Percentiles rank a stretch among this genome's conserved stretches.
Conservation (phyloP, 2,113 vertebrate species). For the Burhinus oedicnemus region DNA sequence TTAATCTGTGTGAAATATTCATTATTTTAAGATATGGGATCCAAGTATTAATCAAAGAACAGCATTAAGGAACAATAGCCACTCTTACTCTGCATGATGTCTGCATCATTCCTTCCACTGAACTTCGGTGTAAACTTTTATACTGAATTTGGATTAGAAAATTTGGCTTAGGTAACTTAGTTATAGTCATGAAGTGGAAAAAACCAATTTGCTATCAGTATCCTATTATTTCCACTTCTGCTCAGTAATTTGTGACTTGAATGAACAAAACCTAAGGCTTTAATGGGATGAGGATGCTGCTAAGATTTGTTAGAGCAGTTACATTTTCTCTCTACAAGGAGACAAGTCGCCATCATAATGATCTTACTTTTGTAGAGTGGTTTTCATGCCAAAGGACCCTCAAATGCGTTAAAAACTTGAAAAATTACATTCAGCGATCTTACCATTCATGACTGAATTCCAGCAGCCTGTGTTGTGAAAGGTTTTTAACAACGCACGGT, state of each 20-base stretch:
- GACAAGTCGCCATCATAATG: not conserved
- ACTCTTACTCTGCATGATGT: constrained; percentile 14
- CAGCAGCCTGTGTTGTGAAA: not conserved
- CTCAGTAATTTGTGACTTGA: constrained; percentile 56
- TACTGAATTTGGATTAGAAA: constrained; percentile 55
- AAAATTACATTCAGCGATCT: not conserved
- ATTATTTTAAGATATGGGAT: constrained; percentile 7
- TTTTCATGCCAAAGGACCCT: not conserved
- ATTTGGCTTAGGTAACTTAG: constrained; percentile 48
- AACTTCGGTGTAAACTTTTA: constrained; percentile 31
- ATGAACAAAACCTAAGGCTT: constrained; percentile 50
- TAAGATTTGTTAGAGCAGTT: constrained; percentile 11
- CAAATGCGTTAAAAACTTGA: constrained; percentile 8
- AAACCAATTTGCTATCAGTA: constrained; percentile 31
- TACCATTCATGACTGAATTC: not conserved
- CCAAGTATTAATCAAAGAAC: constrained; percentile 26
- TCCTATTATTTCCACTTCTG: constrained; percentile 55
- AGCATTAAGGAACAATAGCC: constrained; percentile 21
- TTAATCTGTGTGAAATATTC: not conserved
- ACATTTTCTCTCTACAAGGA: not conserved
- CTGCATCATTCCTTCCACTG: constrained; percentile 21
- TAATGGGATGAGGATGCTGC: not conserved
- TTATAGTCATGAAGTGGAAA: constrained; percentile 52
- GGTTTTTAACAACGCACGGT: not conserved
- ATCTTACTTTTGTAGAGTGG: not conserved